These are phyloP conservation scores for Pterobdella sp. DNA, from an alignment of 2,888 invertebrate genomes.

Conservation along the genomic window DNA sequence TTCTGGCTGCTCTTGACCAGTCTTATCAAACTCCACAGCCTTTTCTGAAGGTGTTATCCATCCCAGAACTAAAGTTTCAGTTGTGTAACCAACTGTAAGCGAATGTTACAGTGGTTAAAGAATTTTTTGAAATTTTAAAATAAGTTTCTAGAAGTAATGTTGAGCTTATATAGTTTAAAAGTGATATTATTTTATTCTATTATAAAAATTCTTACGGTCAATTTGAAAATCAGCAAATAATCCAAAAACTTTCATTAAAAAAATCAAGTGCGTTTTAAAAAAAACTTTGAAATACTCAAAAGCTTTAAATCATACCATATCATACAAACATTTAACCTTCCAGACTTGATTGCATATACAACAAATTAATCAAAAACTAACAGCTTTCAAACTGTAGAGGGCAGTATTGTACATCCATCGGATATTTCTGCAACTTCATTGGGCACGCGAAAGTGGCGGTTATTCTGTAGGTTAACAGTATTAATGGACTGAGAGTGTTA, in stretches of 20 bases:
- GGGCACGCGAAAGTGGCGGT: conserved; percentile 40
- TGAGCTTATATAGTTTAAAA: background rate
- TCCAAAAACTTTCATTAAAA: too few species aligned
- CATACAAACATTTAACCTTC: too few species aligned
- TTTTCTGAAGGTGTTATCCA: conserved; percentile 27
- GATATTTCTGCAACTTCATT: conserved; percentile 47
- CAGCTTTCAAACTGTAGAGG: conserved; percentile 41
- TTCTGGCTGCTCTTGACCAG: conserved; percentile 25
- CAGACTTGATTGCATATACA: background rate
- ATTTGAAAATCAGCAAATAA: too few species aligned
- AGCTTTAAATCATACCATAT: too few species aligned
- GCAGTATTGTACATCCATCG: conserved; percentile 45
- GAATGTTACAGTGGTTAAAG: background rate
- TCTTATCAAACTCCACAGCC: conserved; percentile 28
- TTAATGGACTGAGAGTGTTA: background rate
- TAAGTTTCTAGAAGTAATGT: too few species aligned
- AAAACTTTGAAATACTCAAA: too few species aligned
- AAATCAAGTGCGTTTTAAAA: too few species aligned
- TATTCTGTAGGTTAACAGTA: conserved; percentile 30
- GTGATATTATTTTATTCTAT: too few species aligned
- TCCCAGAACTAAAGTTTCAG: conserved; percentile 20
- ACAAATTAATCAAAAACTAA: conserved; percentile 23
- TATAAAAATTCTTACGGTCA: too few species aligned
- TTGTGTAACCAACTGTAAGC: conserved; percentile 27
- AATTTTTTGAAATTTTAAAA: background rate